Conservation (phyloP, 2,113 vertebrate species). For the Nibea coibor region DNA sequence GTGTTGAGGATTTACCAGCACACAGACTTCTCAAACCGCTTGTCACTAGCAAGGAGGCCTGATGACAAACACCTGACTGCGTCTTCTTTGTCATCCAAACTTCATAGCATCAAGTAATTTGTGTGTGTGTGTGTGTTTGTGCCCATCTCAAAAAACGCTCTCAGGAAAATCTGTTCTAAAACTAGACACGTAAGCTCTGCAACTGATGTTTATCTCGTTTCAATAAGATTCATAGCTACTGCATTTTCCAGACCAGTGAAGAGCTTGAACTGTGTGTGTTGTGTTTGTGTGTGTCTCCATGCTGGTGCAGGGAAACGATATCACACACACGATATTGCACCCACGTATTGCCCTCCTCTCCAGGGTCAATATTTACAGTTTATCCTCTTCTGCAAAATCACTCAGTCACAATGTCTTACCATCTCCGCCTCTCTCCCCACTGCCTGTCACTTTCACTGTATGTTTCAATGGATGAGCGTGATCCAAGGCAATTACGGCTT, state of each 20-base stretch:
- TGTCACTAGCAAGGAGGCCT: neutral
- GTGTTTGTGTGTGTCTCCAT: slow-evolving; percentile 29
- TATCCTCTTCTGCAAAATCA: slow-evolving; percentile 65
- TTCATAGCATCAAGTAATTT: neutral
- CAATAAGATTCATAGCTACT: slow-evolving; percentile 27
- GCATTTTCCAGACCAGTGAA: slow-evolving; percentile 39
- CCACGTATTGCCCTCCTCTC: slow-evolving; percentile 39
- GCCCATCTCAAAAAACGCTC: neutral
- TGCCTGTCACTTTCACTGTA: slow-evolving; percentile 70
- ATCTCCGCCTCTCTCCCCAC: slow-evolving; percentile 34
- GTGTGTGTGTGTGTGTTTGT: neutral
- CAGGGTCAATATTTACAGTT: slow-evolving; percentile 81
- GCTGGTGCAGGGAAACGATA: slow-evolving; percentile 33
- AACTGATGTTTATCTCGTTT: slow-evolving; percentile 22
- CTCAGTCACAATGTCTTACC: slow-evolving; percentile 64
- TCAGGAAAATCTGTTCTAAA: neutral
- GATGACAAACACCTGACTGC: neutral
- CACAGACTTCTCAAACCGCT: neutral
- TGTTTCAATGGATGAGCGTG: slow-evolving; percentile 70
- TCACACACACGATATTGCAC: slow-evolving; percentile 7
- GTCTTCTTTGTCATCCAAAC: neutral
- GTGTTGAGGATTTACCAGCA: neutral
- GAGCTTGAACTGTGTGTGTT: slow-evolving; percentile 17
- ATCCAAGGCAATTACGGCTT: slow-evolving; percentile 70
- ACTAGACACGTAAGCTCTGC: too few species aligned